Conservation (phyloP, 2,888 invertebrate genomes). For the Conomelus anceps region DNA sequence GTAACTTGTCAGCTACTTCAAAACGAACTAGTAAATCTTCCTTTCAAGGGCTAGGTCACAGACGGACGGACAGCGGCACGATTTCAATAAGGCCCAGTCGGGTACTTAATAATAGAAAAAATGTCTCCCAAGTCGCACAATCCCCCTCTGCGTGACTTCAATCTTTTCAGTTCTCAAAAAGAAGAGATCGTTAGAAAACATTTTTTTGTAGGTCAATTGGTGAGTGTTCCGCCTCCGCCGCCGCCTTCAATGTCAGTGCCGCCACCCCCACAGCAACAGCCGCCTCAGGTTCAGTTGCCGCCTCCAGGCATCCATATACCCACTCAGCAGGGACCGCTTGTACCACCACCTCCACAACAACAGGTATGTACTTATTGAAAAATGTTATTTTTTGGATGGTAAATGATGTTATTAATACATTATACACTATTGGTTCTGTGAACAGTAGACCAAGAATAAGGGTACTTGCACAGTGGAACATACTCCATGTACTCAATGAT, state of each 20-base stretch:
- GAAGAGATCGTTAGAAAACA: slow-evolving; percentile 15
- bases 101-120: no score
- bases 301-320: slow-evolving; percentile 43
- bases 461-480: no score
- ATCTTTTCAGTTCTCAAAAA: neutral
- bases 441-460: no score
- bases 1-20: no score
- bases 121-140: no score
- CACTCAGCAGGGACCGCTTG: slow-evolving; percentile 41
- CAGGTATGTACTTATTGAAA: slow-evolving; percentile 39
- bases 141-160: no score
- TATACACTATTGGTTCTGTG: slow-evolving; percentile 2
- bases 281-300: slow-evolving; percentile 35
- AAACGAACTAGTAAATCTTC: neutral
- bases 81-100: no score
- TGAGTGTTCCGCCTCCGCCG: slow-evolving; percentile 40
- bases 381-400: neutral
- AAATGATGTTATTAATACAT: neutral
- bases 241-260: slow-evolving; percentile 40
- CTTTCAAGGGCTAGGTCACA: no score
- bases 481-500: no score
- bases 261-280: slow-evolving; percentile 32
- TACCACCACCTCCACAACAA: slow-evolving; percentile 35
- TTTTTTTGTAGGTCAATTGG: slow-evolving; percentile 38
- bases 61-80: no score